phyloP scores from a whole-genome alignment of 2,888 invertebrate genomes.

The Drosophila neutralis region DNA sequence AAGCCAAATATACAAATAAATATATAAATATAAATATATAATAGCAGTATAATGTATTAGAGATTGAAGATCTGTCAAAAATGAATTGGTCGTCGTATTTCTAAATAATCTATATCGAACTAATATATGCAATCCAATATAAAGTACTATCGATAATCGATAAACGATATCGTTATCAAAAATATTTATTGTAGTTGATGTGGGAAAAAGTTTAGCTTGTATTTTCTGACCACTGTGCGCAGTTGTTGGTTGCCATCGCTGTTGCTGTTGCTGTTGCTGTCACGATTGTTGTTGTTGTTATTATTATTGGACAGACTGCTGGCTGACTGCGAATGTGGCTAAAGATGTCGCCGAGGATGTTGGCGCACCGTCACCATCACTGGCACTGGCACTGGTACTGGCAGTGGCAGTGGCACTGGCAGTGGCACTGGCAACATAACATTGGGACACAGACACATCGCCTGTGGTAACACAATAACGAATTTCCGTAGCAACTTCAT shows the following conservation, averaged over 20 bases:
- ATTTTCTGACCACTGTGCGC: constrained; percentile 29
- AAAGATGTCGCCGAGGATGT: constrained; percentile 34
- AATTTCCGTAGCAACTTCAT: constrained; percentile 82
- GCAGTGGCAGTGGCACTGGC: constrained; percentile 24
- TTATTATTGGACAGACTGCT: constrained; percentile 57
- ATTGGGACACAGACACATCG: constrained; percentile 79
- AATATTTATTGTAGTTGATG: background rate
- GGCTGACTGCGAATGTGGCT: constrained; percentile 47
- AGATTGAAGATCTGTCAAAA: background rate
- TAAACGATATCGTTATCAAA: background rate
- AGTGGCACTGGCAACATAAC: constrained; percentile 57
- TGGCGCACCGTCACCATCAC: constrained; percentile 21
- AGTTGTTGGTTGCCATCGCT: constrained; percentile 13
- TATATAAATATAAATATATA: background rate
- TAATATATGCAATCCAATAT: background rate
- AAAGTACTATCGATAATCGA: background rate
- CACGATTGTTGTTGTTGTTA: constrained; percentile 21
- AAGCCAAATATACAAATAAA: background rate
- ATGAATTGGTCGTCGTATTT: background rate
- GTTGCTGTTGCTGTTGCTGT: constrained; percentile 13
- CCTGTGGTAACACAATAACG: constrained; percentile 83
- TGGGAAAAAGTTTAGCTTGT: too few relatives aligned
- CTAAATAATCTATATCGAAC: background rate
- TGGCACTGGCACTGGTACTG: constrained; percentile 8
- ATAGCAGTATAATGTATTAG: background rate